These are phyloP conservation scores for Tetranychus urticae DNA, from an alignment of 1,140 invertebrate species.

Conservation along the genomic window DNA sequence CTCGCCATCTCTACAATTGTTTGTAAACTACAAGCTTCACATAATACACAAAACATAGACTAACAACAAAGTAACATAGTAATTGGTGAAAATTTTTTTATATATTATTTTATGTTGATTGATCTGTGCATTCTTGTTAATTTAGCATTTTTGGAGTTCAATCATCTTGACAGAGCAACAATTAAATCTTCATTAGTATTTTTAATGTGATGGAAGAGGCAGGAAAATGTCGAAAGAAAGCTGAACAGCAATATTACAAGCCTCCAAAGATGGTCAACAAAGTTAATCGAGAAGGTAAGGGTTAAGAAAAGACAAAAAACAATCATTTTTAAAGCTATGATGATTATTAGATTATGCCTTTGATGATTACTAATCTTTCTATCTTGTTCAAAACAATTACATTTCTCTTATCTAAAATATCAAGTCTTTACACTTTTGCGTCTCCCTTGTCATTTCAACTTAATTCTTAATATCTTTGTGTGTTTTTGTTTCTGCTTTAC, in stretches of 20 bases:
- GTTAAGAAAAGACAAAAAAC: background rate
- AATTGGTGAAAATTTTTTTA: too few species aligned
- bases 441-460: background rate
- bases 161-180: too few species aligned
- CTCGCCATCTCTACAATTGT: too few species aligned
- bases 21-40: too few species aligned
- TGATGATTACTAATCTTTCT: background rate
- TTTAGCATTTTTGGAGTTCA: too few species aligned
- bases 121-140: too few species aligned
- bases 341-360: background rate
- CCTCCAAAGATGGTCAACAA: background rate
- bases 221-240: background rate
- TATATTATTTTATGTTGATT: too few species aligned
- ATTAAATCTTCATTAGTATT: background rate
- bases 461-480: too few species aligned
- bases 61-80: too few species aligned
- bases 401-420: background rate
- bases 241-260: background rate
- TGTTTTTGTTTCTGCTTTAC: too few species aligned
- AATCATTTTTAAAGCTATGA: background rate
- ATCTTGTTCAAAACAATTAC: background rate
- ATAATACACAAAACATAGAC: too few species aligned
- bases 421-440: background rate
- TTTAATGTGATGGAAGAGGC: background rate
- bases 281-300: background rate